Base-by-base conservation (phyloP, 2,888 invertebrate genomes). In the Ptychoptera contaminata region DNA sequence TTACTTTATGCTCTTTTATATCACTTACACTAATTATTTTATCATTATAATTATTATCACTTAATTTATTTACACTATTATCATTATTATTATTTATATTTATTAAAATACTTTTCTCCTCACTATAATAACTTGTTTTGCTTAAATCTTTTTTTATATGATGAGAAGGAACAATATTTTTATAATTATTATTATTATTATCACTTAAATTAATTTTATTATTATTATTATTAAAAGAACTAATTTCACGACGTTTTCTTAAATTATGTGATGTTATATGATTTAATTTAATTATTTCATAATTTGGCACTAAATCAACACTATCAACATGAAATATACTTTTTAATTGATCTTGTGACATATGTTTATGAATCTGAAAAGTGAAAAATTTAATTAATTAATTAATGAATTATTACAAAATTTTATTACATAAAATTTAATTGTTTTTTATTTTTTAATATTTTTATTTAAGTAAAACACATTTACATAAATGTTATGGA, bases 351-450 rank as follows among this genome's bases (percentile, higher is more conserved):
- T 83, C 81, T 59, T 75, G 66, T 53, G 83, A 82, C 90, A 91
- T 90, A 62, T 81, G 81, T 69, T 82, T 82, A 74, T 91, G 90
- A 60, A 88, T 76, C 88, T 90, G 79, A 43, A 77, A 79, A 61
- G 61, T 49, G 53, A 47, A 51, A 49, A 46, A 48, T 38, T 29
- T 16, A 37, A 32, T 12, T 3, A 9, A 32, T 32, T 32, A 11
- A 11, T 32, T 32, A 11, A 32, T 32, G 2, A 32, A 11, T 32
- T 32, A 32, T 30, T 30, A 32, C 4, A 32, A 32, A 32, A 4
- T 2, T 7, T 11, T 32, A 32, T 32, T 32, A 11, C n/a, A 32
- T 11, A 4, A 7, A 11, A 11, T n/a, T n/a, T n/a, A 32, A 32
- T 7, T 9, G 32, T 32, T n/a, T 32, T 32, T 7, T 32, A 8